Base-by-base conservation (phyloP, 2,797 vertebrate genomes). In the Lepilemur septentrionalis region DNA sequence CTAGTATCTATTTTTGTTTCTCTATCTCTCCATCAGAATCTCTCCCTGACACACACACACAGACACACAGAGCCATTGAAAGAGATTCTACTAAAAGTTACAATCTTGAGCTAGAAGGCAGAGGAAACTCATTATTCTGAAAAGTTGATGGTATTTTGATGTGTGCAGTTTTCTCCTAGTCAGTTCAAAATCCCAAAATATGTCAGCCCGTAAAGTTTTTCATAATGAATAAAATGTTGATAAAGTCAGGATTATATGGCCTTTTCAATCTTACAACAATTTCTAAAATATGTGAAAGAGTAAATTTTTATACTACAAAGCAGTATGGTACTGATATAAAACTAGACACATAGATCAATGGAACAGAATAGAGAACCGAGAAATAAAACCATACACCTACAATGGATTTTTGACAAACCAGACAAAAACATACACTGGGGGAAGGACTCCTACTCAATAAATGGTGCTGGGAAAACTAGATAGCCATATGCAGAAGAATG, bases 201-300 rank as follows among this genome's bases (percentile, higher is more conserved):
- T 28, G 22, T 65, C n/a, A 96, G 30, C 3, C 59, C 23, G 48
- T 23, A 28, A 89, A 81, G 30, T 81, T 82, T 81, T 80, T 73
- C n/a, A 83, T 22, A 52, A 38, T 55, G 55, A 97, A 93, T 78
- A 65, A 91, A 88, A 90, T 61, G 50, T 38, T 88, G 59, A 59
- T 65, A 93, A 92, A 46, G 13, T 93, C 63, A 61, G 65, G 32
- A 48, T 30, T 48, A 69, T n/a, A 46, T 67, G 63, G 22, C 10
- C 57, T 73, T 92, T 92, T 50, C 41, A 80, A 67, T 59, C 35
- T 50, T 17, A 79, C 23, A 41, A 41, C 25, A 87, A 35, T 87
- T 91, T 93, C n/a, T 84, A 76, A 94, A 85, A 79, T 61, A 83
- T 83, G 30, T 46, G 65, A 67, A 84, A 78, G 3, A 38, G 38